Conservation (phyloP, 2,888 invertebrate species). For the Fragum whitleyi region DNA sequence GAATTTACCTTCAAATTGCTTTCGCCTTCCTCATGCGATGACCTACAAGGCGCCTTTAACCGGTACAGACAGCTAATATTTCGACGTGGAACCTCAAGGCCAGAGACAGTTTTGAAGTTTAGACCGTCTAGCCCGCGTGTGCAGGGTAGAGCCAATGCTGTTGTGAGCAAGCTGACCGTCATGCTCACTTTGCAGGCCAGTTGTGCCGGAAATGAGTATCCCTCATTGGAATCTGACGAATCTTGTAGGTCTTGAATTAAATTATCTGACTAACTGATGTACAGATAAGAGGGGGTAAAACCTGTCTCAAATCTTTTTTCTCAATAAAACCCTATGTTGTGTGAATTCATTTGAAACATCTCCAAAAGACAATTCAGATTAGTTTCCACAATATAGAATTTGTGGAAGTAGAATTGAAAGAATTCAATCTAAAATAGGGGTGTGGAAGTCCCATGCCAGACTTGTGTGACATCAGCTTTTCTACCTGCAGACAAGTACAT, state of each 20-base stretch:
- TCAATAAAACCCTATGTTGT: neutral
- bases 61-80: conserved; percentile 87
- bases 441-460: neutral
- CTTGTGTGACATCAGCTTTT: too few species aligned
- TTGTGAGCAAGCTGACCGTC: conserved; percentile 86
- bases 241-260: conserved; percentile 89
- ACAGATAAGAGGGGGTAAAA: too few species aligned
- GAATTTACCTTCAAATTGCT: conserved; percentile 65
- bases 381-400: too few species aligned
- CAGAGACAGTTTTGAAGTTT: conserved; percentile 36
- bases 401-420: too few species aligned
- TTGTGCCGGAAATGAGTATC: conserved; percentile 88
- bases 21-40: conserved; percentile 86
- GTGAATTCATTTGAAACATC: too few species aligned
- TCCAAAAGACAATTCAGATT: too few species aligned
- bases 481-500: too few species aligned
- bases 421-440: too few species aligned
- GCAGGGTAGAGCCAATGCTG: neutral
- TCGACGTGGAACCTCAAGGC: conserved; percentile 37
- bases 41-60: conserved; percentile 87
- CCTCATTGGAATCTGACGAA: conserved; percentile 91
- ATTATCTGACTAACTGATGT: too few species aligned
- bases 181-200: conserved; percentile 86
- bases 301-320: too few species aligned
- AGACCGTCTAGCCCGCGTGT: conserved; percentile 21